Conservation (phyloP, 2,113 vertebrate genomes). For the Caloenas nicobarica region DNA sequence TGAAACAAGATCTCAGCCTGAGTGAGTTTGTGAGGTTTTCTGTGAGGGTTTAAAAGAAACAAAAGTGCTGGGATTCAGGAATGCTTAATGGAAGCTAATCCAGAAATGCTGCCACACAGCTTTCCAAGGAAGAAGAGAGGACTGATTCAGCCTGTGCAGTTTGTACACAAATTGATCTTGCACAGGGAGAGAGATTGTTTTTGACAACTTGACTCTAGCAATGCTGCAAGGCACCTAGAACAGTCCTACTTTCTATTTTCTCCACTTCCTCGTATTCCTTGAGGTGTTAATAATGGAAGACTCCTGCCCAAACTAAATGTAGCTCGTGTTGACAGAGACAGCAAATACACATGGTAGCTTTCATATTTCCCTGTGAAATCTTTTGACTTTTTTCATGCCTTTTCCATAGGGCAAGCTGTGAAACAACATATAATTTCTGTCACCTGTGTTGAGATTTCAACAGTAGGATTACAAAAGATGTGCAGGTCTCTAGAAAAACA, state of each 20-base stretch:
- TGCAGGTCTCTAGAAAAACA: background rate
- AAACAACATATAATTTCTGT: constrained; percentile 17
- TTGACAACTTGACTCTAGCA: constrained; percentile 43
- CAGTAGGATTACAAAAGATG: background rate
- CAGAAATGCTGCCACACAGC: background rate
- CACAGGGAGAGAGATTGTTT: constrained; percentile 34
- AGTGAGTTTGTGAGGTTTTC: background rate
- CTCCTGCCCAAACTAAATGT: background rate
- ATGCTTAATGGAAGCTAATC: constrained; percentile 45
- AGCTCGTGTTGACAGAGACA: constrained; percentile 9
- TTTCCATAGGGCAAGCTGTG: constrained; percentile 8
- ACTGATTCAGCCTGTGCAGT: constrained; percentile 32
- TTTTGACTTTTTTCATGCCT: constrained; percentile 18
- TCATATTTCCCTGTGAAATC: constrained; percentile 19
- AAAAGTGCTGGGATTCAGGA: background rate
- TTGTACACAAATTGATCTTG: constrained; percentile 49
- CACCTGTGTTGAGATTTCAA: background rate
- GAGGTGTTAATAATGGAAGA: constrained; percentile 38
- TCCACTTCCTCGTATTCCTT: background rate
- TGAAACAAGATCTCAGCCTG: background rate
- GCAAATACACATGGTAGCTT: constrained; percentile 33
- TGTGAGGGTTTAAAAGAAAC: background rate
- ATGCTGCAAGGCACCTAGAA: constrained; percentile 44
- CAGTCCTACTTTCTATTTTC: background rate
- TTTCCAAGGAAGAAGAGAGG: constrained; percentile 8